These are phyloP conservation scores for Numenius phaeopus DNA, from an alignment of 2,797 vertebrate species.

Conservation along the genomic window DNA sequence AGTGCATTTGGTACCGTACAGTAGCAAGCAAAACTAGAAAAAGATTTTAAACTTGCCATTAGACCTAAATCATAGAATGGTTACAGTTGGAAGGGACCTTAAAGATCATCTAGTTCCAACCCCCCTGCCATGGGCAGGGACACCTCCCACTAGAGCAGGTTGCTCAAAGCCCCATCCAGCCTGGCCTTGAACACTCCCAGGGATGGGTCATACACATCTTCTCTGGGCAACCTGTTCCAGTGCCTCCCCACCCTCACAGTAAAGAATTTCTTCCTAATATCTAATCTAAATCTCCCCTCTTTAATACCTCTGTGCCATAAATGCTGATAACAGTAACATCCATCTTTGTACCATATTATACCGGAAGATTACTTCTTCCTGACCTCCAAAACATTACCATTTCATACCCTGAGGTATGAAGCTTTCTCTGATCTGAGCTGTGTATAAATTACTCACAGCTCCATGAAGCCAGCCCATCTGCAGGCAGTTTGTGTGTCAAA, in stretches of 20 bases:
- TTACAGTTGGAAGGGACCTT: too few species aligned
- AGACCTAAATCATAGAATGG: neutral
- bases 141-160: too few species aligned
- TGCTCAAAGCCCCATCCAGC: too few species aligned
- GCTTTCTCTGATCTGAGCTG: neutral
- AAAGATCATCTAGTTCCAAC: too few species aligned
- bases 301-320: neutral
- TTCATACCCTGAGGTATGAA: accelerated
- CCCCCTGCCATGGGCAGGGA: too few species aligned
- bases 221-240: too few species aligned
- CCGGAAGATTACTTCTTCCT: neutral
- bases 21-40: neutral
- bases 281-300: too few species aligned
- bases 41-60: neutral
- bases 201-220: too few species aligned
- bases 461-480: neutral
- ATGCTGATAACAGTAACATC: neutral
- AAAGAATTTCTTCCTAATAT: too few species aligned
- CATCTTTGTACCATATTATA: neutral
- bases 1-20: neutral
- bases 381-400: neutral
- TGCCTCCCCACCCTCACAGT: too few species aligned
- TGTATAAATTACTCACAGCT: neutral
- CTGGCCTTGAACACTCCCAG: too few species aligned
- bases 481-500: neutral